These are phyloP conservation scores for Nephrotoma guestfalica DNA, from an alignment of 2,888 invertebrate genomes.

Conservation along the genomic window DNA sequence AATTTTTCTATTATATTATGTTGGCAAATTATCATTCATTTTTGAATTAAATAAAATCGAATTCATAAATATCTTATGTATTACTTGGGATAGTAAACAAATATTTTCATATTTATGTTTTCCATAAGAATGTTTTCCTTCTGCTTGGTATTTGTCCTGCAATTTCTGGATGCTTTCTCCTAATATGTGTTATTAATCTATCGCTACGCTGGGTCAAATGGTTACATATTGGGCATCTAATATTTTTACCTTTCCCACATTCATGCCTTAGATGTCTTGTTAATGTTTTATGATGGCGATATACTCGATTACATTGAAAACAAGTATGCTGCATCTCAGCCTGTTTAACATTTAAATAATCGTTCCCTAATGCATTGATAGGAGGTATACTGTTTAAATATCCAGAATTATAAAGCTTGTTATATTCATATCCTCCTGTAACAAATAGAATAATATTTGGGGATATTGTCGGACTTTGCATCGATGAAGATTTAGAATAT, in stretches of 20 bases:
- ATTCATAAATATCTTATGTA: not conserved
- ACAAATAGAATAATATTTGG: not conserved
- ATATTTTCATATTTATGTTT: not conserved
- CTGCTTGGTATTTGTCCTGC: constrained; percentile 16
- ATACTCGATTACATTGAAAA: constrained; percentile 37
- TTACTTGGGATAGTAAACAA: not conserved
- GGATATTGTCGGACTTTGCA: not conserved
- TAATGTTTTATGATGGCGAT: constrained; percentile 39
- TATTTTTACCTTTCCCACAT: constrained; percentile 37
- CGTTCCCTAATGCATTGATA: not conserved
- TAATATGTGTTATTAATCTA: constrained; percentile 37
- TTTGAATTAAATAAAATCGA: not conserved
- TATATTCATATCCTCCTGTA: not conserved
- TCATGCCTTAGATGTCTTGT: constrained; percentile 38
- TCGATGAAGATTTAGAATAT: not conserved
- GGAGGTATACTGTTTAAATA: not conserved
- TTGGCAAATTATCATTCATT: not conserved
- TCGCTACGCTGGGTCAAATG: constrained; percentile 39
- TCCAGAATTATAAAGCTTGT: not conserved
- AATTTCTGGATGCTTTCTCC: constrained; percentile 33
- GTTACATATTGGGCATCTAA: constrained; percentile 37
- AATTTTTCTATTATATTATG: not conserved
- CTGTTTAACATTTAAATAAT: not conserved
- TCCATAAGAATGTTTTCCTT: not conserved
- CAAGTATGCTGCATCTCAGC: constrained; percentile 18